Evolutionary conservation across 2,888 invertebrate species (phyloP).

Genomic region (Alloscopus bannaensis): DNA sequence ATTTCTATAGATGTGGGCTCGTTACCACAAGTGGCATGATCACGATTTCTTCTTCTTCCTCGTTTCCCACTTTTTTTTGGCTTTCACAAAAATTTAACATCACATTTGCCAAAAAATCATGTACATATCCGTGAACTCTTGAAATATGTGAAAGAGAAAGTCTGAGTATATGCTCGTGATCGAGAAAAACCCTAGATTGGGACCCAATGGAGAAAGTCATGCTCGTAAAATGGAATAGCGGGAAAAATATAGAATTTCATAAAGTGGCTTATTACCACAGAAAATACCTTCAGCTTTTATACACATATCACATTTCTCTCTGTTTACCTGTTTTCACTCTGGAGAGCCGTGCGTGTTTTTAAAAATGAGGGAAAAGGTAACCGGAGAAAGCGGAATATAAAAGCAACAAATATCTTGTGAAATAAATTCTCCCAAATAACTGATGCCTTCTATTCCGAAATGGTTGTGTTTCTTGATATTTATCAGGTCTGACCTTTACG

Average conservation of each 20-base stretch:
- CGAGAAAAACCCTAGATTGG: conserved; percentile 8
- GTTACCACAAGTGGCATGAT: conserved; percentile 63
- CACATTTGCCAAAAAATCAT: conserved; percentile 48
- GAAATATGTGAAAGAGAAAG: conserved; percentile 26
- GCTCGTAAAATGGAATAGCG: conserved; percentile 29
- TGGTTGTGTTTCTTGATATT: conserved; percentile 29
- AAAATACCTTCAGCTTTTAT: conserved; percentile 19
- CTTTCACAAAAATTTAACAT: conserved; percentile 37
- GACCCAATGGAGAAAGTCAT: conserved; percentile 9
- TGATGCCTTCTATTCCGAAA: conserved; percentile 39
- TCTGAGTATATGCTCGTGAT: conserved; percentile 5
- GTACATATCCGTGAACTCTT: too few species aligned
- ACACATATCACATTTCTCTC: conserved; percentile 44
- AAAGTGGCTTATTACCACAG: conserved; percentile 55
- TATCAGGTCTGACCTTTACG: conserved; percentile 28
- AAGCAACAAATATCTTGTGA: conserved; percentile 57
- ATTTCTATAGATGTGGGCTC: conserved; percentile 30
- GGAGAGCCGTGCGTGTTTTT: conserved; percentile 4
- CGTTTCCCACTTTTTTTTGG: conserved; percentile 1
- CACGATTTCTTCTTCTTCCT: conserved; percentile 41
- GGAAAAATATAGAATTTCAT: conserved; percentile 60
- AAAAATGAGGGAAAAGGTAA: conserved; percentile 13
- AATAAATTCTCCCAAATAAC: conserved; percentile 45
- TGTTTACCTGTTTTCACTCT: conserved; percentile 1
- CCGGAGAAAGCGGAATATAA: conserved; percentile 1